Evolutionary conservation across 2,113 vertebrate genomes (phyloP).

Genomic region (Brachyhypopomus occidentalis): DNA sequence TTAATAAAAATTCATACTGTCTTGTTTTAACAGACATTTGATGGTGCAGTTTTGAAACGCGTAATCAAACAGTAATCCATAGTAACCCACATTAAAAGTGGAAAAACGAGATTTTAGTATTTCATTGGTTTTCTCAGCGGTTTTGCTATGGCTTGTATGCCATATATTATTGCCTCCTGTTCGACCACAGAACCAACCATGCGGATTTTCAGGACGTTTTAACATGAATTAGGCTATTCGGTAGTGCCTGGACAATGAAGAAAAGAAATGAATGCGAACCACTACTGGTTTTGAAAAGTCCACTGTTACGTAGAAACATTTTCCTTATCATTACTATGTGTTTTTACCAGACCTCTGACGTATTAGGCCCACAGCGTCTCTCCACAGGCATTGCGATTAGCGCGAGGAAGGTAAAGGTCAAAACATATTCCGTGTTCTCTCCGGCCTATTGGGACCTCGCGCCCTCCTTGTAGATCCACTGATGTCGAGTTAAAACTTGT

Average conservation of each 20-base stretch:
- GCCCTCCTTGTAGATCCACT: slow-evolving; percentile 37
- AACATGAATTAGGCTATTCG: background rate
- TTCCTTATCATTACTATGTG: background rate
- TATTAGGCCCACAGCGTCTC: background rate
- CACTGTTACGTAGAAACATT: slow-evolving; percentile 44
- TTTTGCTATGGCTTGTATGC: too few species aligned
- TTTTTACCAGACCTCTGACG: slow-evolving; percentile 38
- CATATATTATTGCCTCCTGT: too few species aligned
- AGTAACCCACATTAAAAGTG: too few species aligned
- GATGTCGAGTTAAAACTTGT: slow-evolving; percentile 68
- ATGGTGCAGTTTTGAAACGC: background rate
- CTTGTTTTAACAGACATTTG: background rate
- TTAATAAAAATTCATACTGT: background rate
- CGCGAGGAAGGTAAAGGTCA: slow-evolving; percentile 2
- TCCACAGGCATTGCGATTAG: background rate
- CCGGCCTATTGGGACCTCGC: slow-evolving; percentile 33
- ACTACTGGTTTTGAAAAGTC: background rate
- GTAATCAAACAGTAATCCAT: too few species aligned
- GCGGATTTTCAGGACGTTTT: background rate
- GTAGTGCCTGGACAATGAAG: background rate
- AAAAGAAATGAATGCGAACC: background rate
- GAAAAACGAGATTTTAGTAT: too few species aligned
- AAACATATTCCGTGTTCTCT: slow-evolving; percentile 40
- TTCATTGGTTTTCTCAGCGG: too few species aligned
- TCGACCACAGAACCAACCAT: background rate